Conservation (phyloP, 2,888 invertebrate genomes). For the Plusia festucae region DNA sequence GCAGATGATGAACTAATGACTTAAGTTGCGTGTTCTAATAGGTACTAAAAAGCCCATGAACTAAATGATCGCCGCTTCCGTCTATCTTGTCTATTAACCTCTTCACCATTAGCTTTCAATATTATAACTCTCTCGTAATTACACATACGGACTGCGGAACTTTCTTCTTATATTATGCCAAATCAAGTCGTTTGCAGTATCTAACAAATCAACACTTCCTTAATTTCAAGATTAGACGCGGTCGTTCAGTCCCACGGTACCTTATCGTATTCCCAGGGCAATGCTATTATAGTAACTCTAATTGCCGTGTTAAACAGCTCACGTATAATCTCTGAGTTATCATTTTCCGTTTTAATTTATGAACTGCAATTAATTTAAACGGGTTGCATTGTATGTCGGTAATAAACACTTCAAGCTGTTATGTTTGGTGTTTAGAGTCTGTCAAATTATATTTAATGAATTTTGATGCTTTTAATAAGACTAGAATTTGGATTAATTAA, state of each 20-base stretch:
- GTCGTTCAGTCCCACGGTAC: slow-evolving; percentile 60
- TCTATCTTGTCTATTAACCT: slow-evolving; percentile 20
- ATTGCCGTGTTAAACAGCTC: slow-evolving; percentile 53
- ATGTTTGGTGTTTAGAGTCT: background rate
- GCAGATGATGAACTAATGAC: too few species aligned
- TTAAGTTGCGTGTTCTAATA: background rate
- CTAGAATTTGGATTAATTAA: background rate
- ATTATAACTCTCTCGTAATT: slow-evolving; percentile 5
- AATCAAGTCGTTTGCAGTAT: slow-evolving; percentile 40
- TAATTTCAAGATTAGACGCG: slow-evolving; percentile 50
- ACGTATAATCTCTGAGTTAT: slow-evolving; percentile 41
- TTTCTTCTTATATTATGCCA: slow-evolving; percentile 39
- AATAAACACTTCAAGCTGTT: background rate
- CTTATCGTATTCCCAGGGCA: slow-evolving; percentile 62
- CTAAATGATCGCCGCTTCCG: slow-evolving; percentile 11
- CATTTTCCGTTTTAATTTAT: slow-evolving; percentile 44
- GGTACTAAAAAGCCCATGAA: slow-evolving; percentile 7
- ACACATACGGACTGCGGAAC: slow-evolving; percentile 28
- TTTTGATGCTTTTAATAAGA: background rate
- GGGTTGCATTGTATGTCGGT: background rate
- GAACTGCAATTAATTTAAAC: slow-evolving; percentile 18
- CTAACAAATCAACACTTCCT: slow-evolving; percentile 59
- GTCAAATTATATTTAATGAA: background rate
- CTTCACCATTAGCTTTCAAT: slow-evolving; percentile 31
- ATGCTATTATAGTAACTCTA: slow-evolving; percentile 55